These are phyloP conservation scores for Brachyrhaphis roseni DNA, from an alignment of 2,797 vertebrate species.

Conservation along the genomic window DNA sequence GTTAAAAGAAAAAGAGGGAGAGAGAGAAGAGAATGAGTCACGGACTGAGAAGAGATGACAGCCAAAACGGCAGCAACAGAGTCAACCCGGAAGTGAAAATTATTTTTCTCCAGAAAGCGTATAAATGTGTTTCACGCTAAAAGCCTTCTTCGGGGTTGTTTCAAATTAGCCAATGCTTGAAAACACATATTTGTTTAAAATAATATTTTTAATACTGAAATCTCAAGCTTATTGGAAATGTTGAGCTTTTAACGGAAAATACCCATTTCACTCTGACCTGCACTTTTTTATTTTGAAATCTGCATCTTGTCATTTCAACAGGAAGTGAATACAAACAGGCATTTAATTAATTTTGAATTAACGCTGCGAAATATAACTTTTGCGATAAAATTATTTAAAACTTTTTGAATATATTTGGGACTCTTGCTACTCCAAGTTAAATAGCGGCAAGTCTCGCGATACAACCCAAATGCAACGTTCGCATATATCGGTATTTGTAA, in stretches of 20 bases:
- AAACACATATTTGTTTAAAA: neutral
- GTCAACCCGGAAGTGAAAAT: constrained; percentile 70
- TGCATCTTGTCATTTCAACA: fast-evolving
- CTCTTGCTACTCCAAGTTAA: too few relatives aligned
- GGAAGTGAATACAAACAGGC: constrained; percentile 23
- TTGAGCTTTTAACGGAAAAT: neutral
- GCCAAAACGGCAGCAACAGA: constrained; percentile 57
- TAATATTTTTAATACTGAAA: neutral
- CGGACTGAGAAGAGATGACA: constrained; percentile 21
- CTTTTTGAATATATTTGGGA: neutral
- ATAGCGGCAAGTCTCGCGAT: constrained; percentile 32
- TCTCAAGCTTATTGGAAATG: neutral
- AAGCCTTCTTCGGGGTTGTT: fast-evolving
- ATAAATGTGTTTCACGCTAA: constrained; percentile 54
- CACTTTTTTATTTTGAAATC: constrained; percentile 57
- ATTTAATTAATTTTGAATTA: neutral
- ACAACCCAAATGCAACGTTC: constrained; percentile 20
- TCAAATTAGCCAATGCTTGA: neutral
- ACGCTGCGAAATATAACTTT: neutral
- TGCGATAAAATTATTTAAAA: neutral
- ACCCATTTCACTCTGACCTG: fast-evolving
- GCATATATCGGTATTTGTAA: fast-evolving
- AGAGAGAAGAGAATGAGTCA: constrained; percentile 10
- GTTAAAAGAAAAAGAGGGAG: constrained; percentile 17
- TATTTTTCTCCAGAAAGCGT: constrained; percentile 21